Percentiles rank a stretch among this genome's conserved stretches.
These are phyloP conservation scores for Mustela nigripes DNA, from an alignment of 2,113 vertebrate species.

Conservation along the genomic window DNA sequence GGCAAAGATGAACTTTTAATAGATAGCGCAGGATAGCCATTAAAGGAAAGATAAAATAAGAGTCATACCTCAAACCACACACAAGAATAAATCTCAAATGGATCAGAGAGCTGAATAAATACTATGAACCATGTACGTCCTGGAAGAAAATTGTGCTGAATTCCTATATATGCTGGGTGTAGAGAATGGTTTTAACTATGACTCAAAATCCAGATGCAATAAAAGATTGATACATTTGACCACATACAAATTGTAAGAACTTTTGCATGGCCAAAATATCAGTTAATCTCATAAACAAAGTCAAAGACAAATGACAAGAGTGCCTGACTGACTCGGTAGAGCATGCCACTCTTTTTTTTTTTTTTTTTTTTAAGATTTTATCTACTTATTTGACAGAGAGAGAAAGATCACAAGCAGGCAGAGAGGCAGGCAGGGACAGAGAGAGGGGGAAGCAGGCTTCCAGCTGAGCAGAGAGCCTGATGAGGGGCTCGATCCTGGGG, in stretches of 20 bases:
- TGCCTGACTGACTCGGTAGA: background rate
- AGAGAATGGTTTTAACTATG: conserved; percentile 33
- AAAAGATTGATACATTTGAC: conserved; percentile 3
- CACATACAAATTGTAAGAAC: background rate
- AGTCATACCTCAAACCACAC: conserved; percentile 18
- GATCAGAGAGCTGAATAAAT: conserved; percentile 38
- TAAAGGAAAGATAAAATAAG: conserved; percentile 45
- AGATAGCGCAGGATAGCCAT: conserved; percentile 1
- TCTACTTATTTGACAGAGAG: too few species aligned
- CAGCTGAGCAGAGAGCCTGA: too few species aligned
- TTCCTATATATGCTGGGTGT: background rate
- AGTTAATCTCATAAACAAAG: background rate
- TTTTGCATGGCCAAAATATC: background rate
- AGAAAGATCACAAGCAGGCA: too few species aligned
- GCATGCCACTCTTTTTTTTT: background rate
- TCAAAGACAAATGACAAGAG: background rate
- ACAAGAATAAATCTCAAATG: conserved; percentile 35
- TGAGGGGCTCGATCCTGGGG: too few species aligned
- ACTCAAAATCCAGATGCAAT: conserved; percentile 39
- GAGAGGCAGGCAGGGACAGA: too few species aligned
- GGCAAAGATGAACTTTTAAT: conserved; percentile 42
- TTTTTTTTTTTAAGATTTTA: too few species aligned
- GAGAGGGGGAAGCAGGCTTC: too few species aligned
- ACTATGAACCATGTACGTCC: background rate
- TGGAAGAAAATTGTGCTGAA: background rate